Evolutionary conservation across 2,797 vertebrate species (phyloP), one percentile per base, ranked within the genome.

Genomic region (Benthosema pterotum): DNA sequence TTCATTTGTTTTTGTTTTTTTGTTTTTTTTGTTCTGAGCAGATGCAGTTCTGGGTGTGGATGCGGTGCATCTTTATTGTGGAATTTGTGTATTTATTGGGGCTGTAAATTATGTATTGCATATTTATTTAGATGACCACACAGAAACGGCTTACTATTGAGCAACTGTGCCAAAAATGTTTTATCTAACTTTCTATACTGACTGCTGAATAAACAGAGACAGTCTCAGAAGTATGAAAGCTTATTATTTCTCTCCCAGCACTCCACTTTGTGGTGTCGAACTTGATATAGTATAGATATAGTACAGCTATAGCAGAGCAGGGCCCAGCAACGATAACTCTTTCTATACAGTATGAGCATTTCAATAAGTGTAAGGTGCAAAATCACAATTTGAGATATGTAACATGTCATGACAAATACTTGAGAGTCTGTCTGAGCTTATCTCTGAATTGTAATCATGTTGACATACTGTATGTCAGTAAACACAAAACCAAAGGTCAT

Each of bases 1-100:
- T 56, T 72, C 57, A n/a, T n/a, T n/a, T n/a, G n/a, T n/a, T n/a
- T n/a, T n/a, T n/a, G n/a, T n/a, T n/a, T n/a, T n/a, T n/a, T n/a
- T n/a, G n/a, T n/a, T 74, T 77, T 38, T 65, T 54, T 61, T 70
- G 65, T 59, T 66, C 28, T 65, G 69, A 83, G 71, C 78, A 85
- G 81, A 78, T 75, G 82, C 85, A 82, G 81, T 74, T 74, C 77
- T 66, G 83, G 80, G 74, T 69, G 78, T 78, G 80, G 92, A 93
- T 92, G 93, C 91, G 73, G 91, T 91, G 92, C 92, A 91, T 94
- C 91, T 91, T 87, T 89, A 78, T 90, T 87, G 82, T 91, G 89
- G 88, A 89, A 89, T 82, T 84, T 89, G 78, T 83, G 81, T 94
- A 94, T 94, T 94, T 94, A 94, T 94, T 94, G 89, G 83, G 87